A percentile compares a stretch with the other conserved stretches of the same genome.
phyloP scores from a whole-genome alignment of 2,797 vertebrate genomes.

The Acanthurus tractus region DNA sequence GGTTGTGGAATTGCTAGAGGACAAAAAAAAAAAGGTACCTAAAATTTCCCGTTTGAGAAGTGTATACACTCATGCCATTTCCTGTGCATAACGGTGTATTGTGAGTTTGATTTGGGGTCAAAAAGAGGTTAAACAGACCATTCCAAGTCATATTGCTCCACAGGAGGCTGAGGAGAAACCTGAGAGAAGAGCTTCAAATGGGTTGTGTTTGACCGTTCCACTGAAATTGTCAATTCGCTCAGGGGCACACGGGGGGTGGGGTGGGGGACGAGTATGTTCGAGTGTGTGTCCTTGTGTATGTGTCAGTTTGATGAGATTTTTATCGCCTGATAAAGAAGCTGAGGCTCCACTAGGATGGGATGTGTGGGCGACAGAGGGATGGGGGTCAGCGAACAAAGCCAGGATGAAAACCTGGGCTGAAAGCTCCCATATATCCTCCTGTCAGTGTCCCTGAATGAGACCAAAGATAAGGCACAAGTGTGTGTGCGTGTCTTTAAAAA shows the following conservation, averaged over 20 bases:
- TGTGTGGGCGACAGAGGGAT: constrained; percentile 32
- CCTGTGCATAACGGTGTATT: constrained; percentile 13
- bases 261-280: constrained; percentile 23
- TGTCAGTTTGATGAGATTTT: constrained; percentile 64
- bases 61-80: constrained; percentile 29
- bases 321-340: constrained; percentile 48
- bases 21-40: constrained; percentile 37
- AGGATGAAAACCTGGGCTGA: constrained; percentile 38
- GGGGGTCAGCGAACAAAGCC: constrained; percentile 57
- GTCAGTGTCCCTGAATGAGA: constrained; percentile 40
- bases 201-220: constrained; percentile 49
- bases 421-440: constrained; percentile 39
- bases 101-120: constrained; percentile 42
- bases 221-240: constrained; percentile 54
- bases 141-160: constrained; percentile 33
- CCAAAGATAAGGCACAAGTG: constrained; percentile 42
- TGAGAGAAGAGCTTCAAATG: constrained; percentile 33
- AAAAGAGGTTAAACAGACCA: constrained; percentile 59
- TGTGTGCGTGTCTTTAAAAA: constrained; percentile 4
- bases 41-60: constrained; percentile 5
- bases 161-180: constrained; percentile 25
- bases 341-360: constrained; percentile 27
- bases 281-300: constrained; percentile 54
- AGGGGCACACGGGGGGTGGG: constrained; percentile 25
- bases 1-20: constrained; percentile 11